Conservation (phyloP, 2,888 invertebrate species). For the Allophyes oxyacanthae region DNA sequence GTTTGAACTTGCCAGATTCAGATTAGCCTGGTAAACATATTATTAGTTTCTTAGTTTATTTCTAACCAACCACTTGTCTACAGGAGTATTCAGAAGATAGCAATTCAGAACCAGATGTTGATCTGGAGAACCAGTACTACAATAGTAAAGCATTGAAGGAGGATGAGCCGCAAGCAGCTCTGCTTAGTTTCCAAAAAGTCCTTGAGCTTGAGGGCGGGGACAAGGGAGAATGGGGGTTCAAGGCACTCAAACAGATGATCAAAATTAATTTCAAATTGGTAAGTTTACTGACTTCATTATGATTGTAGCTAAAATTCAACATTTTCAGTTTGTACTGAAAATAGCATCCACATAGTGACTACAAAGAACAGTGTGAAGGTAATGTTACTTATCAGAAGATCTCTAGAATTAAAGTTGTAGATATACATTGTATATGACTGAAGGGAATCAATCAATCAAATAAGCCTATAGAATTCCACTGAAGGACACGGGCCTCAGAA, state of each 20-base stretch:
- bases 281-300: slow-evolving; percentile 62
- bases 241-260: slow-evolving; percentile 99
- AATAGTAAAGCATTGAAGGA: slow-evolving; percentile 99
- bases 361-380: no score
- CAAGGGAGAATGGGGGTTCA: slow-evolving; percentile 99
- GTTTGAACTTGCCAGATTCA: not conserved
- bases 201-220: slow-evolving; percentile 98
- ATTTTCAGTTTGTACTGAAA: no score
- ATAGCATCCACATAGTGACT: no score
- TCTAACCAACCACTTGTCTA: not conserved
- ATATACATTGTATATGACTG: no score
- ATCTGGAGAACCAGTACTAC: slow-evolving; percentile 99
- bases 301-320: no score
- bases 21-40: not conserved
- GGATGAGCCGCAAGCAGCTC: slow-evolving; percentile 97
- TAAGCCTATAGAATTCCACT: no score
- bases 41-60: not conserved
- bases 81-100: slow-evolving; percentile 99
- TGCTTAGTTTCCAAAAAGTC: slow-evolving; percentile 98
- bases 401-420: no score
- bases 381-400: no score
- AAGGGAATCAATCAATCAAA: no score
- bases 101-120: slow-evolving; percentile 99
- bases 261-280: slow-evolving; percentile 99
- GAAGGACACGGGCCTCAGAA: no score